Conservation (phyloP, 2,113 vertebrate genomes). For the Myrmecophaga tridactyla region DNA sequence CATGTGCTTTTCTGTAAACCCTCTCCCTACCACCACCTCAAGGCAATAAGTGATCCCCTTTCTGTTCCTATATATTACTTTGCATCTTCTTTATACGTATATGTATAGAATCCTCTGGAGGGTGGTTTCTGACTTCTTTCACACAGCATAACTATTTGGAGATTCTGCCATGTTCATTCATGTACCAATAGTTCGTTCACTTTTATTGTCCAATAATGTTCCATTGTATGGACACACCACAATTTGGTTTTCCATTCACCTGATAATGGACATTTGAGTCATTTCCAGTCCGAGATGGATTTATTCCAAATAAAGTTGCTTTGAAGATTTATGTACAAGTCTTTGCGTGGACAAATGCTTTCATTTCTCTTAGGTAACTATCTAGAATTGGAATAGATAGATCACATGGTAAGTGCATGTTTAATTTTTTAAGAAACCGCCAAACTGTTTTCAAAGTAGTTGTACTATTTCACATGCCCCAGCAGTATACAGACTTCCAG, state of each 20-base stretch:
- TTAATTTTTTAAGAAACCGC: neutral
- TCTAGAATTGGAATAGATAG: neutral
- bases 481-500: neutral
- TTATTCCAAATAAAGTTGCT: neutral
- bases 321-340: neutral
- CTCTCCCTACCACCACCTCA: neutral
- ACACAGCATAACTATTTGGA: neutral
- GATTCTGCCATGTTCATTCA: neutral
- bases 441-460: neutral
- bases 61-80: neutral
- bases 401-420: neutral
- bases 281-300: neutral
- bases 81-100: neutral
- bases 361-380: neutral
- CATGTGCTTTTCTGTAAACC: neutral
- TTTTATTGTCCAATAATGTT: neutral
- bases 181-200: neutral
- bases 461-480: neutral
- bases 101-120: too few species aligned
- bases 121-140: neutral
- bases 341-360: too few species aligned
- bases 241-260: neutral
- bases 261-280: neutral
- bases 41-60: neutral
- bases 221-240: too few species aligned